Conservation (phyloP, 2,888 invertebrate species). For the Sesia apiformis region DNA sequence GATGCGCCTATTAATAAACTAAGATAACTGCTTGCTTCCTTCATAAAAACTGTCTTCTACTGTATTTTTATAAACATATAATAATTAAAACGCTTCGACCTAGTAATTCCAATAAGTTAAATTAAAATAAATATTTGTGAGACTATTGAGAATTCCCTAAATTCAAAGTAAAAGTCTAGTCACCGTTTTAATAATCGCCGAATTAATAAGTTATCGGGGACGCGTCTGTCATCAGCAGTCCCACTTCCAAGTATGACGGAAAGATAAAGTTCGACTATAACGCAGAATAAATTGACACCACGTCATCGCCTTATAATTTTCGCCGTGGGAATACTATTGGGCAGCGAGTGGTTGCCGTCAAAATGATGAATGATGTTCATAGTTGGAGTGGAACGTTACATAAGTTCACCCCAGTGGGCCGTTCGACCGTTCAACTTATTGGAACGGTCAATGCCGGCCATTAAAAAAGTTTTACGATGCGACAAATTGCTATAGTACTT, state of each 20-base stretch:
- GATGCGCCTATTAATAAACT: too few species aligned
- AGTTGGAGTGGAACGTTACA: constrained; percentile 17
- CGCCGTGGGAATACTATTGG: constrained; percentile 31
- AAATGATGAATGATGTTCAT: constrained; percentile 41
- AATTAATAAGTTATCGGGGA: too few species aligned
- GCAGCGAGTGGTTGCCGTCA: constrained; percentile 55
- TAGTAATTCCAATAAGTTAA: too few species aligned
- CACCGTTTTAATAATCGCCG: too few species aligned
- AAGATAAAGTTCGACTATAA: constrained; percentile 4
- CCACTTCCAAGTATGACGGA: background rate
- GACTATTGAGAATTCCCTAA: too few species aligned
- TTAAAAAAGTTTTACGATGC: constrained; percentile 23
- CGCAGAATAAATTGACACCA: constrained; percentile 13
- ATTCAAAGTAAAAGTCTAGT: too few species aligned
- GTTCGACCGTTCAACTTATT: constrained; percentile 3
- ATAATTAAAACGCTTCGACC: too few species aligned
- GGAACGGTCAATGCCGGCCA: constrained; percentile 21
- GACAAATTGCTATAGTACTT: constrained; percentile 28
- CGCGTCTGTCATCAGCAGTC: background rate
- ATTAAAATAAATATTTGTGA: too few species aligned
- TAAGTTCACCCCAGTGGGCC: constrained; percentile 14
- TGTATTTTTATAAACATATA: too few species aligned
- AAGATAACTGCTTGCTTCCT: too few species aligned
- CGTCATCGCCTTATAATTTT: constrained; percentile 26
- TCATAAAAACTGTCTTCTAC: too few species aligned